Percentiles rank a stretch among this genome's conserved stretches.
Conservation (phyloP, 2,113 vertebrate species). For the Upupa epops region DNA sequence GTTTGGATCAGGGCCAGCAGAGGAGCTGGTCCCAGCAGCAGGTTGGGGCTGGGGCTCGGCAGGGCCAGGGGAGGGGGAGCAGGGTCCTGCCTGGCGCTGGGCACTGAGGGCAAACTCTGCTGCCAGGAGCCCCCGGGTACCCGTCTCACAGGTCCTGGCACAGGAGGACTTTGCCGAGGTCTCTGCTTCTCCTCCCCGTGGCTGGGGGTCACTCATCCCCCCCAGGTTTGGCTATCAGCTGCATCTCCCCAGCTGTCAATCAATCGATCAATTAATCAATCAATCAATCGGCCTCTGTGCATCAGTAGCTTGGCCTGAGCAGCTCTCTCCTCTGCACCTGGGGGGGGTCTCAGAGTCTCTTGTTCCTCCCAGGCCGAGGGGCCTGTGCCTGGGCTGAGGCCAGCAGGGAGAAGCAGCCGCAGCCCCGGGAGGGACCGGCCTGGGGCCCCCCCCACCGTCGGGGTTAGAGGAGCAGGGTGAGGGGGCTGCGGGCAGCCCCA, state of each 20-base stretch:
- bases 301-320: background rate
- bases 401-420: background rate
- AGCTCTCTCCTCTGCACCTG: background rate
- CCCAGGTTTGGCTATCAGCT: background rate
- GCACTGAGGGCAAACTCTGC: background rate
- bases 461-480: fast-evolving
- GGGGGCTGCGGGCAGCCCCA: background rate
- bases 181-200: fast-evolving
- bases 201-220: fast-evolving
- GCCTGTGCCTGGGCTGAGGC: background rate
- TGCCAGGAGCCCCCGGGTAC: fast-evolving
- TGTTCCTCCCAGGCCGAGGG: background rate
- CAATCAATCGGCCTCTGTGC: background rate
- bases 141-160: background rate
- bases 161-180: background rate
- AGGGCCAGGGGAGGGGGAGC: background rate
- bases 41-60: fast-evolving
- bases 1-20: background rate
- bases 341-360: fast-evolving
- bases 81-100: background rate
- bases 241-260: background rate
- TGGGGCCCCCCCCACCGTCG: fast-evolving
- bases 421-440: fast-evolving
- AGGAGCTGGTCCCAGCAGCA: background rate
- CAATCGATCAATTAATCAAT: background rate